Conservation (phyloP, 2,113 vertebrate genomes). For the Hippocampus mohnikei region DNA sequence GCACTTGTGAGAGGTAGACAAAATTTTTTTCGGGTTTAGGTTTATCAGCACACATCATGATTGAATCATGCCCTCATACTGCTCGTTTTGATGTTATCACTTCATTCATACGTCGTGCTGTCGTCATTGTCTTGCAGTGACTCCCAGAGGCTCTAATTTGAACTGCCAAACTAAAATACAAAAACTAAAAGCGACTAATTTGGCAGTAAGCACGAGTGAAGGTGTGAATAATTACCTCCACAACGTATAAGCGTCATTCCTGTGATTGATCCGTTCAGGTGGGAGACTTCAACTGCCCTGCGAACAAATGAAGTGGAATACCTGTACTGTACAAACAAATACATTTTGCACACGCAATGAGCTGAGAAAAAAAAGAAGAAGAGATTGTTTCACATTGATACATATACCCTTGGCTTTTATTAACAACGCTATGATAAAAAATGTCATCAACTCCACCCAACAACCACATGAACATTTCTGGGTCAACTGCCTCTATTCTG, state of each 20-base stretch:
- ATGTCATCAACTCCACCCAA: slow-evolving; percentile 22
- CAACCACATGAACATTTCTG: background rate
- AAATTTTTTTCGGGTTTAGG: no score
- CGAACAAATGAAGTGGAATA: background rate
- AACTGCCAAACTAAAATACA: slow-evolving; percentile 1
- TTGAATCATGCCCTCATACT: no score
- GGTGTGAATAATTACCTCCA: no score
- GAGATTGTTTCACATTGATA: slow-evolving; percentile 20
- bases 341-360: background rate
- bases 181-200: background rate
- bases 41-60: no score
- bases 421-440: slow-evolving; percentile 59
- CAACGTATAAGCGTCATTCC: no score
- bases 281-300: background rate
- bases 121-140: slow-evolving; percentile 30
- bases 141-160: slow-evolving; percentile 25
- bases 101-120: no score
- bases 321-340: background rate
- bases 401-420: slow-evolving; percentile 54
- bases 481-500: slow-evolving; percentile 14
- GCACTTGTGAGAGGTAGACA: no score
- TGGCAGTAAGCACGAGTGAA: no score
- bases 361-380: background rate
- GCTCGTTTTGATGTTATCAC: no score
- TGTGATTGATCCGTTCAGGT: no score